phyloP scores from a whole-genome alignment of 2,888 invertebrate genomes.

The Eretmocerus hayati region DNA sequence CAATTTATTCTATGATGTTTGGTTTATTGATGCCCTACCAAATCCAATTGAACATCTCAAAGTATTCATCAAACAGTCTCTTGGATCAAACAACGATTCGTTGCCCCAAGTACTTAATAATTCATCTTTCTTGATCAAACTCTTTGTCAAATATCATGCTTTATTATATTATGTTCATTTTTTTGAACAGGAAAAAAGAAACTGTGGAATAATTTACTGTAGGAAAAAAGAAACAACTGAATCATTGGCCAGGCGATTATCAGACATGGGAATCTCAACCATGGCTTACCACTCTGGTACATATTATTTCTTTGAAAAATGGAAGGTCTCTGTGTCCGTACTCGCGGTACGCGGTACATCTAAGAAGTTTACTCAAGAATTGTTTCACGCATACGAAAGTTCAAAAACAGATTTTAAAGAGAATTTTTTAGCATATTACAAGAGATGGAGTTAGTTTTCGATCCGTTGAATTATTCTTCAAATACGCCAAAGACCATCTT shows the following conservation, averaged over 20 bases:
- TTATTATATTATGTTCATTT: slow-evolving; percentile 2
- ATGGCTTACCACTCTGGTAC: slow-evolving; percentile 85
- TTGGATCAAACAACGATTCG: slow-evolving; percentile 53
- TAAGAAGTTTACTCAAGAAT: too few relatives aligned
- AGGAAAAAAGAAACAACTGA: slow-evolving; percentile 88
- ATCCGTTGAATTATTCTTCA: too few relatives aligned
- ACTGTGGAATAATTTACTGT: slow-evolving; percentile 90
- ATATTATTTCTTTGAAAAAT: too few relatives aligned
- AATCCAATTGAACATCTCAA: slow-evolving; percentile 76
- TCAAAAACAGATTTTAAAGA: too few relatives aligned
- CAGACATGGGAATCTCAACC: slow-evolving; percentile 65
- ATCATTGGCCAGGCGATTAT: slow-evolving; percentile 70
- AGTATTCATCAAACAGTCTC: slow-evolving; percentile 62
- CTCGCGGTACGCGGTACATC: too few relatives aligned
- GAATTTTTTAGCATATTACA: too few relatives aligned
- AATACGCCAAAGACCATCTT: too few relatives aligned
- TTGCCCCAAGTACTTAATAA: slow-evolving; percentile 24
- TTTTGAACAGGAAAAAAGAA: slow-evolving; percentile 46
- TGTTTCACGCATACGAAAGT: too few relatives aligned
- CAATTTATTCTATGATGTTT: slow-evolving; percentile 92
- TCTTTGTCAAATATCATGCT: too few relatives aligned
- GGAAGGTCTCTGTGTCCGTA: too few relatives aligned
- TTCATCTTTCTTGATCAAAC: too few relatives aligned
- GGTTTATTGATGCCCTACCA: slow-evolving; percentile 75
- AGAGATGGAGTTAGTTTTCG: too few relatives aligned